Evolutionary conservation across 2,113 vertebrate species (phyloP).

Genomic region (Rhinopomastus cyanomelas): DNA sequence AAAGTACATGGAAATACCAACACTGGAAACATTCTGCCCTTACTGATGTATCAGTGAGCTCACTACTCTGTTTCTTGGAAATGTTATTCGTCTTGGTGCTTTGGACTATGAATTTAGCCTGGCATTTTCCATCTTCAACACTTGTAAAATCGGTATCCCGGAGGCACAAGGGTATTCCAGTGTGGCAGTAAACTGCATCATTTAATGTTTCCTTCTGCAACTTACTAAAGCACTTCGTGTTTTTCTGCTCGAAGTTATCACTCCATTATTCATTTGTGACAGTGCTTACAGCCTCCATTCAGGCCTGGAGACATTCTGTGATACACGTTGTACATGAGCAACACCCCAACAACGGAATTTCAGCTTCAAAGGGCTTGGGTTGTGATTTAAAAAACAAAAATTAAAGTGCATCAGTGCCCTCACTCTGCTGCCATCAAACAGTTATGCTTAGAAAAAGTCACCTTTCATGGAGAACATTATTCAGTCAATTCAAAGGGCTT

Average conservation of each 20-base stretch:
- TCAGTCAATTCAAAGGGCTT: not conserved
- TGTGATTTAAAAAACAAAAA: not conserved
- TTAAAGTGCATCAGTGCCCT: not conserved
- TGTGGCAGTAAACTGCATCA: not conserved
- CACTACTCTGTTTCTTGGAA: constrained; percentile 32
- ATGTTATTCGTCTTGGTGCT: not conserved
- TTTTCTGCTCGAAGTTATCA: not conserved
- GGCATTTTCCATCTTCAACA: constrained; percentile 31
- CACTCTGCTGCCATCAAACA: not conserved
- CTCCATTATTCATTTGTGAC: not conserved
- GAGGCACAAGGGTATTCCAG: constrained; percentile 1
- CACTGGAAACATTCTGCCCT: constrained; percentile 24
- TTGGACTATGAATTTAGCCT: constrained; percentile 1
- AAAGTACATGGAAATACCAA: constrained; percentile 16
- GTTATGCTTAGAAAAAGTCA: not conserved
- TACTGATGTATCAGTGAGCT: constrained; percentile 5
- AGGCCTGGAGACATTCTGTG: not conserved
- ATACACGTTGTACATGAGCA: not conserved
- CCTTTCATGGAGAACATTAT: not conserved
- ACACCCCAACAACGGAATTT: not conserved
- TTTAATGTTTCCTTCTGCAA: constrained; percentile 7
- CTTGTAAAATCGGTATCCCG: not conserved
- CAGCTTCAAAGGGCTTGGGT: not conserved
- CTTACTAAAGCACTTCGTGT: not conserved
- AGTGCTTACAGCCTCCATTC: not conserved